Evolutionary conservation across 2,113 vertebrate species (phyloP).

Genomic region (Hiodon alosoides): DNA sequence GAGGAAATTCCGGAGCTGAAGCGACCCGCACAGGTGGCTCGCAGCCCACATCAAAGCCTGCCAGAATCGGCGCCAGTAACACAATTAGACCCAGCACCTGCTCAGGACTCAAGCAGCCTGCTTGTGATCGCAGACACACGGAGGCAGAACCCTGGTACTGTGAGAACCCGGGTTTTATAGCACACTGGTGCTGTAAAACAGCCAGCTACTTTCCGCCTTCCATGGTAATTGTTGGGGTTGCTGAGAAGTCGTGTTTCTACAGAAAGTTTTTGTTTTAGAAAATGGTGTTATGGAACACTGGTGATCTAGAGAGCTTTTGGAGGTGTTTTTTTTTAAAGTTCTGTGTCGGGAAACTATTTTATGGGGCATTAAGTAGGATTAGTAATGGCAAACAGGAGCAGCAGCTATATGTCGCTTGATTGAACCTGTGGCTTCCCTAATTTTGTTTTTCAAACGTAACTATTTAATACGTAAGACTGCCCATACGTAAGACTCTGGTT

Average conservation of each 20-base stretch:
- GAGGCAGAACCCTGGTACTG: not conserved
- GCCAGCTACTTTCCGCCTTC: too few relatives aligned
- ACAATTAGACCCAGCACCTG: constrained; percentile 8
- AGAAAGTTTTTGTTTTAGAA: not conserved
- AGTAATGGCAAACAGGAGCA: too few relatives aligned
- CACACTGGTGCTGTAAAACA: not conserved
- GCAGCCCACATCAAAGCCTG: not conserved
- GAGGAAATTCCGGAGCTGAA: not conserved
- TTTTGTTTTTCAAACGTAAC: too few relatives aligned
- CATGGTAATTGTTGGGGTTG: too few relatives aligned
- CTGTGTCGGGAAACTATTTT: not conserved
- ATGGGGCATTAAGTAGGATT: too few relatives aligned
- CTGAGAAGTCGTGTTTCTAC: not conserved
- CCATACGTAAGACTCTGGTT: too few relatives aligned
- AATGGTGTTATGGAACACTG: not conserved
- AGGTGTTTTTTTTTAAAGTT: not conserved
- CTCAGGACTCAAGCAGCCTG: not conserved
- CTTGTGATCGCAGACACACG: not conserved
- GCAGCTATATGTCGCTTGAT: too few relatives aligned
- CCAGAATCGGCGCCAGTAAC: not conserved
- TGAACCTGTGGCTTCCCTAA: too few relatives aligned
- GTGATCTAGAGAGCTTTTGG: not conserved
- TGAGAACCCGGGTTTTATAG: not conserved
- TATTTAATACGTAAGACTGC: too few relatives aligned
- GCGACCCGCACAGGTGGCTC: not conserved